Percentiles rank a stretch among this genome's conserved stretches.
phyloP scores from a whole-genome alignment of 2,888 invertebrate species.

The Pandemis corylana region DNA sequence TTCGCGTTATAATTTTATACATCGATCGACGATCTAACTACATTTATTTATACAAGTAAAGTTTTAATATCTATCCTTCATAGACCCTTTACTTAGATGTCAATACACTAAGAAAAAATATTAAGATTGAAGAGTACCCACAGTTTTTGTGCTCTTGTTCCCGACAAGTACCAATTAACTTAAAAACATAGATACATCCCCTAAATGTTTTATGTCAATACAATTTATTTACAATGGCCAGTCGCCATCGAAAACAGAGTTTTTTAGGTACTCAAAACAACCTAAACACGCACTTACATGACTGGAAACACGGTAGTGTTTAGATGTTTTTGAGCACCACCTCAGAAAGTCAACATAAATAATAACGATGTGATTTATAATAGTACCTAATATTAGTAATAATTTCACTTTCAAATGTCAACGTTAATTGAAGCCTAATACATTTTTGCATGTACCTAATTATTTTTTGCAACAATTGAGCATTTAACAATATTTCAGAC shows the following conservation, averaged over 20 bases:
- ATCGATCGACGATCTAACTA: conserved; percentile 24
- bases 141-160: neutral
- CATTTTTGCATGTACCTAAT: neutral
- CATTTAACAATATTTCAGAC: neutral
- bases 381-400: too few relatives aligned
- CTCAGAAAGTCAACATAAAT: too few relatives aligned
- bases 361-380: neutral
- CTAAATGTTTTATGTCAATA: too few relatives aligned
- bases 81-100: conserved; percentile 17
- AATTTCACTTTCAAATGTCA: neutral
- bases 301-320: too few relatives aligned
- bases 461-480: neutral
- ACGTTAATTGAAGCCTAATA: neutral
- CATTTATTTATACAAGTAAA: conserved; percentile 28
- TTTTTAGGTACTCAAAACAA: too few relatives aligned
- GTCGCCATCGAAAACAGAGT: too few relatives aligned
- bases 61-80: conserved; percentile 15
- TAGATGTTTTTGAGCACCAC: too few relatives aligned
- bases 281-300: too few relatives aligned
- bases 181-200: neutral
- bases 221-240: too few relatives aligned
- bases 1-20: conserved; percentile 37
- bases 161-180: neutral
- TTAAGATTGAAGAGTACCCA: neutral
- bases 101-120: neutral